These are phyloP conservation scores for Muschampia plurimacula DNA, from an alignment of 2,888 invertebrate genomes.

Conservation along the genomic window DNA sequence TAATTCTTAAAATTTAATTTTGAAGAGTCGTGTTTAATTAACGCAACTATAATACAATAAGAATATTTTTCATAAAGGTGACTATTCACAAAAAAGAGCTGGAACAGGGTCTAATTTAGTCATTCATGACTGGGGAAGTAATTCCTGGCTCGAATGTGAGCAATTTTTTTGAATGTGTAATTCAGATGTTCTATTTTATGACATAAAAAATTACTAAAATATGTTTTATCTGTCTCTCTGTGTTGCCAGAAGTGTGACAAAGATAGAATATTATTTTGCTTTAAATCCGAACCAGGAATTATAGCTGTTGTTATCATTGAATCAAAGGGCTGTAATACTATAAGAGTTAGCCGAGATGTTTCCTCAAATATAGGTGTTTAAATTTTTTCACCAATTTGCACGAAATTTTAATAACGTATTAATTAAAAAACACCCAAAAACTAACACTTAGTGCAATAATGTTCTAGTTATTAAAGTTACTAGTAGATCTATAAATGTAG, in stretches of 20 bases:
- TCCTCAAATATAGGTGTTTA: constrained; percentile 7
- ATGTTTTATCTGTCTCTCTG: not conserved
- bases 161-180: not conserved
- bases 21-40: no score
- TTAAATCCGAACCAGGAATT: not conserved
- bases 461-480: constrained; percentile 47
- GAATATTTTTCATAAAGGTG: not conserved
- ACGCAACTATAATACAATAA: no score
- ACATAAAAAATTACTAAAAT: no score
- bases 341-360: not conserved
- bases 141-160: not conserved
- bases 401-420: constrained; percentile 19
- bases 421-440: constrained; percentile 25
- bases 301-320: not conserved
- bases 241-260: not conserved
- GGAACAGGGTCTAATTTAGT: constrained; percentile 6
- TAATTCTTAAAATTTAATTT: no score
- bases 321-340: constrained; percentile 5
- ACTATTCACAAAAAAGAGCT: not conserved
- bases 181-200: no score
- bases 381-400: constrained; percentile 24
- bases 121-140: not conserved
- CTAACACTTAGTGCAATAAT: constrained; percentile 49
- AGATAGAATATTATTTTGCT: not conserved
- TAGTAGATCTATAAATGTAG: constrained; percentile 35